A percentile compares a stretch with the other conserved stretches of the same genome.
These are phyloP conservation scores for Drosophila lowei DNA, from an alignment of 1,140 invertebrate genomes.

Conservation along the genomic window DNA sequence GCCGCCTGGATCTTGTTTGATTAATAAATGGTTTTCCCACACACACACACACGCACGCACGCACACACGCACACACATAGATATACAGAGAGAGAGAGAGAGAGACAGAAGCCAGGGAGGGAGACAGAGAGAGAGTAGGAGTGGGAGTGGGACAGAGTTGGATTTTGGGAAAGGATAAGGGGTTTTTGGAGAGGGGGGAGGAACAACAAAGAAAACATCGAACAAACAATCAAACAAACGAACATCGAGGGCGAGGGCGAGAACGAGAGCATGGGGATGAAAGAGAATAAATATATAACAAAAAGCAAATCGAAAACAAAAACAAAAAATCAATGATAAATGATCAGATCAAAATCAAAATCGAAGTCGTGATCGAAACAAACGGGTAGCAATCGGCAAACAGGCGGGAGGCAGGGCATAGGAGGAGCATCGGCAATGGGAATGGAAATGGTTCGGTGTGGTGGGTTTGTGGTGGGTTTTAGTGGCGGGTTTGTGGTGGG, in stretches of 20 bases:
- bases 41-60: constrained; percentile 34
- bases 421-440: not conserved
- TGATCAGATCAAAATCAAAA: not conserved
- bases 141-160: not conserved
- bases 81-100: constrained; percentile 31
- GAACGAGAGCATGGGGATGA: not conserved
- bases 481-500: constrained; percentile 8
- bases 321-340: constrained; percentile 18
- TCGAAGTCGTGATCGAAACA: constrained; percentile 28
- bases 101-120: constrained; percentile 3
- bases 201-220: constrained; percentile 22
- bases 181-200: constrained; percentile 4
- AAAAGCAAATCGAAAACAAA: not conserved
- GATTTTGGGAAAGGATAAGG: too few species aligned
- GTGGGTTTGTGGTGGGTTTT: not conserved
- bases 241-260: constrained; percentile 9
- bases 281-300: too few species aligned
- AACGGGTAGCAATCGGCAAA: constrained; percentile 23
- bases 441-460: not conserved
- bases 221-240: constrained; percentile 37
- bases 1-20: constrained; percentile 82
- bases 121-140: constrained; percentile 12
- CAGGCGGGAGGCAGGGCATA: not conserved
- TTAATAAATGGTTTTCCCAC: constrained; percentile 78
- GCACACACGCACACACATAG: constrained; percentile 21